Conservation (phyloP, 2,888 invertebrate species). For the Campoplex nolae region DNA sequence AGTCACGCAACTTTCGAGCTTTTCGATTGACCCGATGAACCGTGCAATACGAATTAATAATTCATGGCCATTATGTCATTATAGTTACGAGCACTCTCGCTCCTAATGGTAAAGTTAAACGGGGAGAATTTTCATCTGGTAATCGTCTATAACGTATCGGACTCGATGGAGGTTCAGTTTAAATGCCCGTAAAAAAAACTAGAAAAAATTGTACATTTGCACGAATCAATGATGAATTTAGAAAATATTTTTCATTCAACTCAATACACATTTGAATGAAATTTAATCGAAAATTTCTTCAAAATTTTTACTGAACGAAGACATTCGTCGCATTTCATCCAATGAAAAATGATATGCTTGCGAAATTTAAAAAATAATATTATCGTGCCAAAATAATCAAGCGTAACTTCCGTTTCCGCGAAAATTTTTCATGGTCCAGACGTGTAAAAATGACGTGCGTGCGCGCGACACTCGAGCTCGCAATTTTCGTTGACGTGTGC, state of each 20-base stretch:
- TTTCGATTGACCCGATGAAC: constrained; percentile 17
- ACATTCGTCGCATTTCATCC: not conserved
- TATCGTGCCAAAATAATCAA: constrained; percentile 45
- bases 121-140: not conserved
- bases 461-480: constrained; percentile 5
- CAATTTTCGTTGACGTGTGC: not conserved
- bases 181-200: too few relatives aligned
- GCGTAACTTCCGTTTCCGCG: constrained; percentile 44
- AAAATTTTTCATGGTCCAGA: not conserved
- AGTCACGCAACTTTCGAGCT: constrained; percentile 9
- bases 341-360: not conserved
- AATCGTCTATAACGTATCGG: not conserved
- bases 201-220: not conserved
- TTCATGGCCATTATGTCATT: constrained; percentile 8
- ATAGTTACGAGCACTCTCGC: not conserved
- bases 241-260: too few relatives aligned
- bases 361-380: not conserved
- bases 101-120: not conserved
- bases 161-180: not conserved
- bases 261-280: not conserved
- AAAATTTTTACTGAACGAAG: too few relatives aligned
- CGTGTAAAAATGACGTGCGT: constrained; percentile 19
- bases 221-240: not conserved
- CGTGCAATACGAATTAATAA: constrained; percentile 30
- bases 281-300: not conserved